Evolutionary conservation across 2,113 vertebrate genomes (phyloP), one percentile per base, ranked within the genome.

Genomic region (Pitta sordida): DNA sequence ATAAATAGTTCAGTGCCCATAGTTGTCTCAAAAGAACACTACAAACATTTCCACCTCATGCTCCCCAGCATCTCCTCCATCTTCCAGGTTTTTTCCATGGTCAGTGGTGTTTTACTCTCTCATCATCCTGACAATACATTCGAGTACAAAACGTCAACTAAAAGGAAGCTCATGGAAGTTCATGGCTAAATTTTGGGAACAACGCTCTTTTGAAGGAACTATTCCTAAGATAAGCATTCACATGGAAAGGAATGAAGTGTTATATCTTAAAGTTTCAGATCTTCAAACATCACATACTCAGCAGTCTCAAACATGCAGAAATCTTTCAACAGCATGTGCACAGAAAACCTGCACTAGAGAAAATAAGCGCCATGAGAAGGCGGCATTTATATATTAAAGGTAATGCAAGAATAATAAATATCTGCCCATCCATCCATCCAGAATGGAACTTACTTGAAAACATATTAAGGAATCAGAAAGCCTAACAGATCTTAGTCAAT

Each of bases 401-500:
- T 81, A 93, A 75, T n/a, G 39, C 70, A 73, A 85, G 23, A 84
- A 46, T 43, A 84, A 73, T 53, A 86, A 92, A 39, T 59, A 88
- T 7, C 67, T 48, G 86, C 10, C 71, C 37, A 86, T 18, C 51
- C 51, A 63, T 24, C 64, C 26, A 48, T 52, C 39, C 44, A 49
- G 65, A 91, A 88, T 15, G n/a, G 27, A 86, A 67, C 51, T 55
- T 65, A 65, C 70, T 86, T 91, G 83, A 90, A 91, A 91, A 91
- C 11, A 24, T 77, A 79, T 80, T 88, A 90, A 90, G 60, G 63
- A 91, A 83, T 29, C 43, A 51, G 79, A 83, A 93, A 93, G 39
- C 43, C 75, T 93, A 90, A 83, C 78, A 93, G 71, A 62, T 88
- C 87, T 88, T 88, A 83, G 87, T 53, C 86, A 76, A 19, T 59